Evolutionary conservation across 2,888 invertebrate genomes (phyloP), one percentile per base, ranked within the genome.

Genomic region (Andrena minutula): DNA sequence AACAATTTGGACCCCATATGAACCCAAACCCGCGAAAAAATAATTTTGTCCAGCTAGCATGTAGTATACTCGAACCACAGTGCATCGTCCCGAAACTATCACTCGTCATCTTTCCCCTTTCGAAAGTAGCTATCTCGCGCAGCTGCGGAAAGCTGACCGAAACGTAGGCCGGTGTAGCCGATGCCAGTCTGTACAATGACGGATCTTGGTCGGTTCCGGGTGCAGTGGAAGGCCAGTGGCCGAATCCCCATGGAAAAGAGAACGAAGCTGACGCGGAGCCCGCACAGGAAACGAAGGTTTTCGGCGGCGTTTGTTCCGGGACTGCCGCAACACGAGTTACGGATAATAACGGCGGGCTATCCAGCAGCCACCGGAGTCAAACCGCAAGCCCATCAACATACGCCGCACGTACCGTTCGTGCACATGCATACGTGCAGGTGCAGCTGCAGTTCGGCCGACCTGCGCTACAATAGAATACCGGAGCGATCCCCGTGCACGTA

Each of bases 321-420:
- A 79, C 83, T 83, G 88, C 90, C 91, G 86, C 91, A 91, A 91
- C 91, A 90, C 89, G 89, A 89, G 88, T 89, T 87, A 88, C 87
- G 89, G 89, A 91, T 91, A 92, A 91, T 91, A 91, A 91, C 89
- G 89, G 88, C 85, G 89, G 88, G 90, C 90, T 90, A 91, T 90
- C 89, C 87, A 84, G 81, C 83, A 88, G 89, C 83, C 86, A 86
- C 89, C 88, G 82, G 89, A 90, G 91, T 89, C 86, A 90, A 91
- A 91, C 90, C 90, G 89, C 90, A 90, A 87, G 86, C 90, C 85
- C 83, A 91, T 91, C 90, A 89, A 88, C 90, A 92, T 86, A 90
- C 92, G 84, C 86, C 79, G 88, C 92, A 92, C 91, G 91, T 91
- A 90, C 82, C 75, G 85, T 79, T 74, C 83, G 83, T 84, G 86